These are phyloP conservation scores for Lasioglossum marginatum DNA, from an alignment of 2,888 invertebrate genomes.

Conservation along the genomic window DNA sequence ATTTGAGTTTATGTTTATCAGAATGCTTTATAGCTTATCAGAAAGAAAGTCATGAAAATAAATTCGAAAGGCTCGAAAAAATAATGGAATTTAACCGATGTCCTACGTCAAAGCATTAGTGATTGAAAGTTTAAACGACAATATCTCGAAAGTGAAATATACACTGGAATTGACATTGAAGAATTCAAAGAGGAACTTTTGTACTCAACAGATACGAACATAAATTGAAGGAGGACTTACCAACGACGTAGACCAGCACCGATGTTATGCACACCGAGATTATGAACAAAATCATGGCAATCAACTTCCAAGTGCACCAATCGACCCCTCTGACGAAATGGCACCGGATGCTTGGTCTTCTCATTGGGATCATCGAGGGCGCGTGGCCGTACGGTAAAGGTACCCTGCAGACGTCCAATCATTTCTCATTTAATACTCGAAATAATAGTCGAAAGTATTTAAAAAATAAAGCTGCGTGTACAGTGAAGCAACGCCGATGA, in stretches of 20 bases:
- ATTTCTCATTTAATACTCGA: conserved; percentile 9
- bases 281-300: conserved; percentile 94
- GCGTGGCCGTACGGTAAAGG: conserved; percentile 83
- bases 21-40: too few relatives aligned
- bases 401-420: conserved; percentile 74
- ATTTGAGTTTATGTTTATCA: too few relatives aligned
- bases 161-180: not conserved
- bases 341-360: conserved; percentile 88
- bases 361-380: conserved; percentile 83
- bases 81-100: too few relatives aligned
- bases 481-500: not conserved
- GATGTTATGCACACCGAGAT: conserved; percentile 93
- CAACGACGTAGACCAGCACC: conserved; percentile 94
- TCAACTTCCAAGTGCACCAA: conserved; percentile 96
- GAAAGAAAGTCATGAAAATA: too few relatives aligned
- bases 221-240: conserved; percentile 84
- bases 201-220: conserved; percentile 7
- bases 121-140: too few relatives aligned
- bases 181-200: not conserved
- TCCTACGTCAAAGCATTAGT: too few relatives aligned
- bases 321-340: conserved; percentile 95
- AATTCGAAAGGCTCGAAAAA: too few relatives aligned
- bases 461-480: not conserved
- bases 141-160: too few relatives aligned
- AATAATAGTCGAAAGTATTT: not conserved